phyloP scores from a whole-genome alignment of 2,113 vertebrate genomes.

The Spea bombifrons region DNA sequence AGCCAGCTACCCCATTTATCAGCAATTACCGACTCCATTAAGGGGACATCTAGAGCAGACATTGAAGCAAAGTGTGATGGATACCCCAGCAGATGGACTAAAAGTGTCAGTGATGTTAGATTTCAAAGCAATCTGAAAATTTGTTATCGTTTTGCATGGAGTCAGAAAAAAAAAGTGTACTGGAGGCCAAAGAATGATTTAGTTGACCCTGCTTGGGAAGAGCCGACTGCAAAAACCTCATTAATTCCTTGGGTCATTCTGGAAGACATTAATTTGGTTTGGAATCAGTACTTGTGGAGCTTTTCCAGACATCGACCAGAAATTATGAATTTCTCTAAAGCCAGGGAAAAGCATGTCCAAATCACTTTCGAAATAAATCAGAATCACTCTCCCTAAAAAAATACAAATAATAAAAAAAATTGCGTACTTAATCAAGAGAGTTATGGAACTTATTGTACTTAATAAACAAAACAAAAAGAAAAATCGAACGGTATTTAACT shows the following conservation, averaged over 20 bases:
- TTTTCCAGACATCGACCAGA: slow-evolving; percentile 91
- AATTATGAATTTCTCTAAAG: slow-evolving; percentile 91
- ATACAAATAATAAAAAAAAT: slow-evolving; percentile 48
- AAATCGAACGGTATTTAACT: slow-evolving; percentile 89
- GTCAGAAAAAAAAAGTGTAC: slow-evolving; percentile 69
- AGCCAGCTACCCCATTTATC: slow-evolving; percentile 82
- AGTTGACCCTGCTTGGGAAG: slow-evolving; percentile 88
- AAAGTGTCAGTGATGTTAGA: slow-evolving; percentile 85
- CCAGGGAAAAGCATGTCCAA: slow-evolving; percentile 85
- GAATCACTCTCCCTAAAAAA: slow-evolving; percentile 77
- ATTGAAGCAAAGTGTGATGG: slow-evolving; percentile 78
- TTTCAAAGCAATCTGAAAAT: slow-evolving; percentile 85
- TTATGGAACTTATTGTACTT: slow-evolving; percentile 90
- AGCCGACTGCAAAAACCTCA: slow-evolving; percentile 89
- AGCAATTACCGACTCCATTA: slow-evolving; percentile 86
- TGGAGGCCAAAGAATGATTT: slow-evolving; percentile 88
- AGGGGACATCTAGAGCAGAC: slow-evolving; percentile 79
- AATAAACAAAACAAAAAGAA: slow-evolving; percentile 75
- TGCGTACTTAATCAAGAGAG: slow-evolving; percentile 84
- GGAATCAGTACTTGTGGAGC: slow-evolving; percentile 81
- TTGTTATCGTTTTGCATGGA: slow-evolving; percentile 83
- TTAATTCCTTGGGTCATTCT: slow-evolving; percentile 96
- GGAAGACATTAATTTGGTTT: slow-evolving; percentile 95
- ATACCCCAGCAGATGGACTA: slow-evolving; percentile 80
- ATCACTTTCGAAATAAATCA: slow-evolving; percentile 88